Base-by-base conservation (phyloP, 2,113 vertebrate genomes). In the Cavia porcellus region DNA sequence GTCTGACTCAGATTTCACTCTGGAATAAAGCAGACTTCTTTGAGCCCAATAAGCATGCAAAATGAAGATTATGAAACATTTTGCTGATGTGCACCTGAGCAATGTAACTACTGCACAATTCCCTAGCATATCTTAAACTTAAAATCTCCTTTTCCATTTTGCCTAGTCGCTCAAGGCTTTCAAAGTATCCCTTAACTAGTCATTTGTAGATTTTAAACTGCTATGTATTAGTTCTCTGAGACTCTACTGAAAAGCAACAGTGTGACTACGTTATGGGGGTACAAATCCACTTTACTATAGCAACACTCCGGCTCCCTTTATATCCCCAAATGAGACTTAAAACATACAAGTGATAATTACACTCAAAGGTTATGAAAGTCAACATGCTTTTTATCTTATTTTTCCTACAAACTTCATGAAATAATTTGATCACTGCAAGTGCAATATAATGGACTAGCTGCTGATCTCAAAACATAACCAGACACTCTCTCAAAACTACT, bases 1-100 rank as follows among this genome's bases (percentile, higher is more conserved):
- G 96, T 98, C 95, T 97, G 97, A 97, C 85, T 98, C 98, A 97
- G 92, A 98, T 98, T 98, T 98, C 97, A 98, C 97, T 98, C 96
- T 89, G 97, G 94, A 98, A 98, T 97, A 98, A 98, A 98, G 86
- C 92, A 94, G 84, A 94, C 84, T 96, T 0, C 89, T 75, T 94
- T 96, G 89, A 96, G 89, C 94, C 96, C 94, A 98, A 94, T 89
- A 92, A 98, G 95, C 90, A 92, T 96, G 92, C 94, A 25, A 95
- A 95, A 22, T 88, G 24, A 88, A 89, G 50, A 59, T 68, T 62
- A 88, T 85, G 72, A 47, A 64, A n/a, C 61, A 19, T 81, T 64
- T 86, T 88, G 87, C 25, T 75, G 55, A 75, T 20, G 2, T 14
- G 81, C 13, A 86, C n/a, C 15, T 85, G 32, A 83, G 32, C 4